Base-by-base conservation (phyloP, 2,888 invertebrate species). In the Drosophila suboccidentalis region DNA sequence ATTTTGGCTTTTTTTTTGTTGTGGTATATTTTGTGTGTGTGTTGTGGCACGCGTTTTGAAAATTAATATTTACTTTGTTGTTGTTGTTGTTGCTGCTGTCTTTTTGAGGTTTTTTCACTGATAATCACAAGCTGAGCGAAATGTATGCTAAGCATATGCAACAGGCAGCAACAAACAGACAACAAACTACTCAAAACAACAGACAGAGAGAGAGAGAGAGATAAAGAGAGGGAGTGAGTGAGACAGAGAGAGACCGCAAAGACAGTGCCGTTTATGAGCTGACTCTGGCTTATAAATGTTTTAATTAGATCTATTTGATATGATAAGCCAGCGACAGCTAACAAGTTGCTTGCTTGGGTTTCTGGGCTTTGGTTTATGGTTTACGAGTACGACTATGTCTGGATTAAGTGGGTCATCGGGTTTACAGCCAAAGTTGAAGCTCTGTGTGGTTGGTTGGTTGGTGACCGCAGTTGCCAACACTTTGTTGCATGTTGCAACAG, bases 61-160 rank as follows among this genome's bases (percentile, higher is more conserved):
- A 87, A 87, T 85, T 85, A 85, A 87, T 87, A 85, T 87, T 87
- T 85, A 63, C 58, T 53, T 75, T 78, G 73, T 75, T 74, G 63
- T 60, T 55, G 64, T n/a, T 38, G 58, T 1, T 15, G 53, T 46
- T 63, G 44, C 59, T 61, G 65, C 55, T 64, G 76, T 71, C 59
- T 65, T 75, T 79, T 74, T 71, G 64, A 75, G 75, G 80, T 82
- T 83, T 83, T 83, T 75, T 77, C 55, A 58, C 63, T 53, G 82
- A 84, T 82, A 73, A 84, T 80, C 86, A 63, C 17, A 75, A 32
- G 55, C 54, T 59, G 67, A 68, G 78, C 71, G 49, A 69, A 83
- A 82, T 80, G 80, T 83, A 81, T 81, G 87, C 87, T 83, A 86
- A 85, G 75, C 82, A 76, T 85, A 85, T 82, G 85, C 87, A 80